Base-by-base conservation (phyloP, 2,113 vertebrate species). In the Ibidorhyncha struthersii region DNA sequence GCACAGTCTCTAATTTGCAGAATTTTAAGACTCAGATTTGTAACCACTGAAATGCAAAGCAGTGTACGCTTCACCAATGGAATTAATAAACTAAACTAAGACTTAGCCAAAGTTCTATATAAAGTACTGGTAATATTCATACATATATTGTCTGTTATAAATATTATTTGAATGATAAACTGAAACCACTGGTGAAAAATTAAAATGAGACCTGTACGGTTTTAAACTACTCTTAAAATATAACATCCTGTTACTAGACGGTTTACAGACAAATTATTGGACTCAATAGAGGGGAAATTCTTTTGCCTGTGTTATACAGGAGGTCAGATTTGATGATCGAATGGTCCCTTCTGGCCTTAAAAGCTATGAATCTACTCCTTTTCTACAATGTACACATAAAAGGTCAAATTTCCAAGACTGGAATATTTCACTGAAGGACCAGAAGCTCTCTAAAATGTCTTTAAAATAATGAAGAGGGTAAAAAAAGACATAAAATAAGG, bases 331-430 rank as follows among this genome's bases (percentile, higher is more conserved):
- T 89, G 95, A 89, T 79, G 94, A 92, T 89, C 14, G 0, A 95
- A 96, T 82, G 52, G 73, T 92, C 65, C 92, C 69, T 94, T 92
- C 70, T 95, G 94, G 56, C 73, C 72, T 76, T 56, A 74, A 95
- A 89, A 62, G 69, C 77, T 50, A 94, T 96, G 91, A 96, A 95
- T 95, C 90, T 92, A 91, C 49, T 79, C 25, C 36, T 86, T 76
- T 91, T 85, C 93, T 92, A n/a, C 43, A 74, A 45, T 19, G 47
- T 55, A 76, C 86, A 89, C 83, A 86, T 52, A 59, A 95, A 90
- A 93, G 88, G 89, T 96, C 94, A 95, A 14, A 93, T 93, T 96
- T 96, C 78, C 40, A 79, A 93, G 94, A 58, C 89, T 94, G 86
- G 83, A 82, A 72, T 66, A 92, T 96, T 97, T 97, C 92, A 92